Evolutionary conservation across 2,888 invertebrate species (phyloP), one percentile per base, ranked within the genome.

Genomic region (Perithous albicinctus): DNA sequence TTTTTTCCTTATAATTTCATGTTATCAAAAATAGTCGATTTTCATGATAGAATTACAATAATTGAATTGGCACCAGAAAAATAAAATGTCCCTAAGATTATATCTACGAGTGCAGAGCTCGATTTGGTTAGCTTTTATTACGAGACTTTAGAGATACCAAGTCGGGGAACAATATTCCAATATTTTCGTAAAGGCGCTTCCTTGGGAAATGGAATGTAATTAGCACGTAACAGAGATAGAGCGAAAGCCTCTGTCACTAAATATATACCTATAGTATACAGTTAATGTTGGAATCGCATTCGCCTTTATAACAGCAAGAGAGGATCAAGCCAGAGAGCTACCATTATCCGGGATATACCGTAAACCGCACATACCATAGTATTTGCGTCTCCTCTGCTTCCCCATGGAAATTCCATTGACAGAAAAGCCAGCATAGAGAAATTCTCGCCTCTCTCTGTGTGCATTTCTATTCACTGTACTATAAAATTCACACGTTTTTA

Each of bases 261-360:
- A 18, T 1, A 56, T 56, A 56, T 15, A 26, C 5, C 26, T 29
- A 56, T 26, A n/a, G 54, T 10, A 7, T 7, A 26, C 6, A n/a
- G 51, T 6, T 54, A 26, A 23, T 15, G 23, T 26, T 38, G 23
- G 12, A 54, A 54, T 54, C 23, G 54, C 54, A 23, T 69, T 54
- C 4, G 51, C 69, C 69, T 54, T 54, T 54, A 54, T 69, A 38
- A 29, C 38, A 15, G 26, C 3, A 38, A 35, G 18, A 15, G 54
- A 26, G 69, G 38, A 69, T 69, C 69, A 54, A 54, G 23, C 23
- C 54, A 6, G 23, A n/a, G 35, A 35, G 23, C 64, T 26, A 23
- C 54, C 23, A 51, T 69, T 69, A 29, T 38, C 69, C 51, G 26
- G 8, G 38, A 23, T 69, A 54, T 54, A 48, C n/a, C 54, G n/a